These are phyloP conservation scores for Heliconius nattereri DNA, from an alignment of 1,140 invertebrate genomes.

Conservation along the genomic window DNA sequence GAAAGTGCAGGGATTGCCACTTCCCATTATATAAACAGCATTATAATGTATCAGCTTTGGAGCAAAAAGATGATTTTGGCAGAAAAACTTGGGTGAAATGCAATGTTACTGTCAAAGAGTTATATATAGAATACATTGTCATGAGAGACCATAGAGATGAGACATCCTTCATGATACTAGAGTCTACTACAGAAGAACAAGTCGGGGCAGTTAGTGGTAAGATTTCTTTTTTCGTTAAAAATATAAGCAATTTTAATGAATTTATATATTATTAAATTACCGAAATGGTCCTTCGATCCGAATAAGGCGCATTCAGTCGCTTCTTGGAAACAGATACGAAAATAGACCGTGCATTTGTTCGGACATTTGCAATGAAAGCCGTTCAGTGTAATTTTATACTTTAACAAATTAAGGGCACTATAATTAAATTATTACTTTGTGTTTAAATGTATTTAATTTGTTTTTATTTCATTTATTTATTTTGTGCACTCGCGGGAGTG, in stretches of 20 bases:
- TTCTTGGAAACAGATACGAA: slow-evolving; percentile 35
- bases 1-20: slow-evolving; percentile 44
- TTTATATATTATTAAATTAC: neutral
- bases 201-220: slow-evolving; percentile 52
- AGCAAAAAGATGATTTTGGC: slow-evolving; percentile 44
- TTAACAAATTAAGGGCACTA: slow-evolving; percentile 1
- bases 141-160: slow-evolving; percentile 51
- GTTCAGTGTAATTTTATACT: slow-evolving; percentile 16
- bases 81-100: slow-evolving; percentile 63
- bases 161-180: slow-evolving; percentile 55
- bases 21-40: slow-evolving; percentile 39
- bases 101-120: slow-evolving; percentile 50
- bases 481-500: too few species aligned
- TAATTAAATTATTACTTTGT: slow-evolving; percentile 5
- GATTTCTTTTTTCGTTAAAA: slow-evolving; percentile 1
- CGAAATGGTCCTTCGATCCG: slow-evolving; percentile 17
- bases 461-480: neutral
- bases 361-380: slow-evolving; percentile 31
- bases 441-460: neutral
- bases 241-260: neutral
- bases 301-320: slow-evolving; percentile 32
- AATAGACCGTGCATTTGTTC: slow-evolving; percentile 36
- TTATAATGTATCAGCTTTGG: slow-evolving; percentile 45
- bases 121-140: slow-evolving; percentile 55
- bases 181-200: slow-evolving; percentile 35